Evolutionary conservation across 2,113 vertebrate species (phyloP), one percentile per base, ranked within the genome.

Genomic region (Dicaeum eximium): DNA sequence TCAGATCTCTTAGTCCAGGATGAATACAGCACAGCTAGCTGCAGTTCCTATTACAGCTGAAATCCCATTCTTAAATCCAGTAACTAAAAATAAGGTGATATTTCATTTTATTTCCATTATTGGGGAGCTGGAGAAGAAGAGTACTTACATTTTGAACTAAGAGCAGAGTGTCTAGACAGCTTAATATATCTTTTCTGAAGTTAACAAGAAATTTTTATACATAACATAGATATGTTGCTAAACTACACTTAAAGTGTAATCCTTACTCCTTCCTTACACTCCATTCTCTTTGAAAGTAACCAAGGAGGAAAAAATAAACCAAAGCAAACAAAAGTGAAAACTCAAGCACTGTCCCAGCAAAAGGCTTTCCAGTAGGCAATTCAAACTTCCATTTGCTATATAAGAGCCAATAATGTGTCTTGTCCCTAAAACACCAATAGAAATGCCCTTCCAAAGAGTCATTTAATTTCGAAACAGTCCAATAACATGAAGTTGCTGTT

Each of bases 1-100:
- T 61, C 51, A 67, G 58, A 79, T 67, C 65, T 86, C 31, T 72
- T 71, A 77, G 88, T 44, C 45, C 70, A 44, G 72, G 79, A 80
- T 81, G 44, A 62, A 47, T 24, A 60, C 10, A 48, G 38, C 77
- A 66, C 62, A 96, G 47, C 53, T 69, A 93, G 51, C 83, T 90
- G 44, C 17, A 73, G 78, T 48, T 93, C 56, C 71, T 25, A 24
- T 48, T 66, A 92, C 79, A 86, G 66, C 35, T 28, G 24, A 91
- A 88, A 50, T n/a, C 90, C 80, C 66, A 78, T 75, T 71, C 94
- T 96, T 86, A 95, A 94, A 92, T 78, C 74, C 81, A 90, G 80
- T 70, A 75, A 73, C 84, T 91, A 95, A 91, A 95, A 96, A 69
- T 90, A 92, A 77, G 64, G 22, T 33, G 53, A 79, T 88, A 58